A percentile compares a stretch with the other conserved stretches of the same genome.
phyloP scores from a whole-genome alignment of 1,140 invertebrate genomes.

The Psix sp. region DNA sequence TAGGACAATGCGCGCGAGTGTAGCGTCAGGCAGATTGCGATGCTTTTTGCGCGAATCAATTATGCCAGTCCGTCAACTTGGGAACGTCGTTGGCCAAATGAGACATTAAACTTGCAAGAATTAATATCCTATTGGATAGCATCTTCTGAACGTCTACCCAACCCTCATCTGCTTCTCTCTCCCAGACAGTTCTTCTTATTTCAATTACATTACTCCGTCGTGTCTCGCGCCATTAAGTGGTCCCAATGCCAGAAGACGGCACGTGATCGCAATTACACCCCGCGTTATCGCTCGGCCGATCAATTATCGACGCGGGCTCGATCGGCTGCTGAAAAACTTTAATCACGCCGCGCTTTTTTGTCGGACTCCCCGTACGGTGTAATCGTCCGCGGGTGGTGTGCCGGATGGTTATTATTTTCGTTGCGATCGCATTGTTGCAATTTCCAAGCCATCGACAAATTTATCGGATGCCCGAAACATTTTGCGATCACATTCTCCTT shows the following conservation, averaged over 20 bases:
- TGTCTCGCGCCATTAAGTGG: slow-evolving; percentile 46
- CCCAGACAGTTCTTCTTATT: slow-evolving; percentile 56
- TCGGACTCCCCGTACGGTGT: too few relatives aligned
- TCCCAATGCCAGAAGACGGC: slow-evolving; percentile 20
- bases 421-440: too few relatives aligned
- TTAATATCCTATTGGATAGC: slow-evolving; percentile 50
- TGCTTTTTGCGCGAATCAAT: slow-evolving; percentile 30
- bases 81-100: not conserved
- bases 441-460: slow-evolving; percentile 35
- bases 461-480: slow-evolving; percentile 47
- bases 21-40: not conserved
- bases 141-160: slow-evolving; percentile 15
- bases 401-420: too few relatives aligned
- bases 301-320: slow-evolving; percentile 22
- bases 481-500: slow-evolving; percentile 38
- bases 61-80: slow-evolving; percentile 20
- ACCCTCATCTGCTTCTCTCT: slow-evolving; percentile 24
- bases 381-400: too few relatives aligned
- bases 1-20: too few relatives aligned
- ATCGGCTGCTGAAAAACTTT: slow-evolving; percentile 12
- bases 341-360: not conserved
- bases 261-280: slow-evolving; percentile 36
- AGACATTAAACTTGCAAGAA: slow-evolving; percentile 56
- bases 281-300: slow-evolving; percentile 17
- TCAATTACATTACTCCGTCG: slow-evolving; percentile 58